Percentiles rank a stretch among this genome's conserved stretches.
Evolutionary conservation across 2,888 invertebrate species (phyloP).

Genomic region (Eucriotettix oculatus): DNA sequence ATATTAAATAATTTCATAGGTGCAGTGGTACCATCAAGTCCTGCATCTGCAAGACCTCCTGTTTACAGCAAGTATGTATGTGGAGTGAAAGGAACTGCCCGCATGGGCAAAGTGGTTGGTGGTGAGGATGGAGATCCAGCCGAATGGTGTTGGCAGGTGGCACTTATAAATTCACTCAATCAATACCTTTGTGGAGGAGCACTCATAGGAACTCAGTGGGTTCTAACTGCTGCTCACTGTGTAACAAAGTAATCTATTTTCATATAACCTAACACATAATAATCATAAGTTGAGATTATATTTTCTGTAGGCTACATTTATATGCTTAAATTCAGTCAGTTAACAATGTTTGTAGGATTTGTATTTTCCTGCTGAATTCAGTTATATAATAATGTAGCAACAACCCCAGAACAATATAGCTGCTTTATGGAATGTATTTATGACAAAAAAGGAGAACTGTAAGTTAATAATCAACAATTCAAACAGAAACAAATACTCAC

Average conservation of each 20-base stretch:
- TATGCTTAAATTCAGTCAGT: no score
- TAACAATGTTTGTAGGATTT: no score
- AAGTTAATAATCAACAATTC: no score
- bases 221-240: slow-evolving; percentile 83
- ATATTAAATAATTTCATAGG: neutral
- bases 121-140: slow-evolving; percentile 82
- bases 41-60: slow-evolving; percentile 40
- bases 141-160: slow-evolving; percentile 93
- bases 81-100: slow-evolving; percentile 69
- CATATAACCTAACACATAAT: no score
- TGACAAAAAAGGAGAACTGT: no score
- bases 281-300: no score
- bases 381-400: no score
- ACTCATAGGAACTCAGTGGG: slow-evolving; percentile 87
- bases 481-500: no score
- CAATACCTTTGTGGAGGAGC: slow-evolving; percentile 90
- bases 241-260: slow-evolving; percentile 61
- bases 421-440: no score
- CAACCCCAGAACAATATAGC: no score
- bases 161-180: slow-evolving; percentile 80
- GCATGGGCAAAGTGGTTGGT: slow-evolving; percentile 58
- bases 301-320: no score
- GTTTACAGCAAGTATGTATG: slow-evolving; percentile 83
- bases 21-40: neutral
- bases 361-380: no score